A percentile compares a stretch with the other conserved stretches of the same genome.
phyloP scores from a whole-genome alignment of 2,888 invertebrate genomes.

The Dynastes tityus region DNA sequence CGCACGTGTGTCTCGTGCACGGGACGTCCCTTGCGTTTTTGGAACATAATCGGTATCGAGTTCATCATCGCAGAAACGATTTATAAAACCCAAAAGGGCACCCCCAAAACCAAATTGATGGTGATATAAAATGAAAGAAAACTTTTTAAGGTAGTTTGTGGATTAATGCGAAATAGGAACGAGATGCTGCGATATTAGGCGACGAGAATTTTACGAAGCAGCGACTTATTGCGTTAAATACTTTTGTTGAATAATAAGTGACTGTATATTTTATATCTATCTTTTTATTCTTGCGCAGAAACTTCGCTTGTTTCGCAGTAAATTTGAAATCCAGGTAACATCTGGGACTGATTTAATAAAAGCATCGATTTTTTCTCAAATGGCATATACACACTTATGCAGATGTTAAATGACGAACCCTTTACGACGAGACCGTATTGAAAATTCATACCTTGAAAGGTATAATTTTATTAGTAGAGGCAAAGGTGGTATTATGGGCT shows the following conservation, averaged over 20 bases:
- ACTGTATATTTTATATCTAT: neutral
- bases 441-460: too few relatives aligned
- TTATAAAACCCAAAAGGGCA: too few relatives aligned
- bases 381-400: too few relatives aligned
- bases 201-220: neutral
- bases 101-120: too few relatives aligned
- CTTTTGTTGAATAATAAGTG: conserved; percentile 1
- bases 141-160: conserved; percentile 38
- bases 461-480: too few relatives aligned
- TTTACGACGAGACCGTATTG: too few relatives aligned
- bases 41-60: conserved; percentile 30
- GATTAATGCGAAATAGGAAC: conserved; percentile 4
- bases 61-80: conserved; percentile 29
- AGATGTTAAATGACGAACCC: too few relatives aligned
- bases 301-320: too few relatives aligned
- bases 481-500: too few relatives aligned
- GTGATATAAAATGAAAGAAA: conserved; percentile 41
- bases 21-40: conserved; percentile 4
- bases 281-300: neutral
- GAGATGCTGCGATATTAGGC: neutral
- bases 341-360: too few relatives aligned
- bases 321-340: too few relatives aligned
- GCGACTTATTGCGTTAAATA: conserved; percentile 10
- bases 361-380: too few relatives aligned
- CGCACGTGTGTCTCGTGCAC: conserved; percentile 58